Evolutionary conservation across 2,888 invertebrate genomes (phyloP).

Genomic region (Scaptodrosophila latifasciaeformis): DNA sequence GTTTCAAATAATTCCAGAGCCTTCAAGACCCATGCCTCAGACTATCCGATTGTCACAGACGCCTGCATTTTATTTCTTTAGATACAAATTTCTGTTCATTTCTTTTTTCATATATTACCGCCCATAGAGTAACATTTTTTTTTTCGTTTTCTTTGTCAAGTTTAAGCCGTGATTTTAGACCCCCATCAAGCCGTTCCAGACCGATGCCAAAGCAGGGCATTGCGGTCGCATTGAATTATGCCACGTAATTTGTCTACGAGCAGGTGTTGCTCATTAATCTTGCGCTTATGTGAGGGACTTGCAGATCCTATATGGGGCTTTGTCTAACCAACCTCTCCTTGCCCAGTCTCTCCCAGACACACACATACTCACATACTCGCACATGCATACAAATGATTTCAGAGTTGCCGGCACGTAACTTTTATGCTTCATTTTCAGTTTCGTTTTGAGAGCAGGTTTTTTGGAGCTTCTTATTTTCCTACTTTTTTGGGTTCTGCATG

Average conservation of each 20-base stretch:
- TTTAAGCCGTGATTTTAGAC: no score
- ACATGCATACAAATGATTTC: not conserved
- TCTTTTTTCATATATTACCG: no score
- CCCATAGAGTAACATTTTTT: no score
- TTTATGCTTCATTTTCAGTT: slow-evolving; percentile 18
- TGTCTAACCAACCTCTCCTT: not conserved
- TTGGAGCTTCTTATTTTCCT: not conserved
- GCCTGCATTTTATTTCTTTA: no score
- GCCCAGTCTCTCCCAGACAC: not conserved
- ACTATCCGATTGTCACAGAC: no score
- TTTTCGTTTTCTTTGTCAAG: no score
- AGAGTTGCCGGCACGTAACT: no score
- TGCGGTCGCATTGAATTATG: slow-evolving; percentile 54
- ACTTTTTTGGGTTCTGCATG: no score
- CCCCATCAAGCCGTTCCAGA: no score
- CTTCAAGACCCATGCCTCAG: no score
- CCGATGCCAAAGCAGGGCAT: not conserved
- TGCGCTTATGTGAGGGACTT: slow-evolving; percentile 37
- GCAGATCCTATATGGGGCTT: not conserved
- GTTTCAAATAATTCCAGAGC: no score
- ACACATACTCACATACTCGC: not conserved
- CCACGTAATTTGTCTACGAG: slow-evolving; percentile 58
- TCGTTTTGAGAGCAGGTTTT: not conserved
- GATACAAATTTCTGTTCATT: no score
- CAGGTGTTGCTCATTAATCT: slow-evolving; percentile 65